Evolutionary conservation across 2,888 invertebrate species (phyloP).

Genomic region (Tridacna gigas): DNA sequence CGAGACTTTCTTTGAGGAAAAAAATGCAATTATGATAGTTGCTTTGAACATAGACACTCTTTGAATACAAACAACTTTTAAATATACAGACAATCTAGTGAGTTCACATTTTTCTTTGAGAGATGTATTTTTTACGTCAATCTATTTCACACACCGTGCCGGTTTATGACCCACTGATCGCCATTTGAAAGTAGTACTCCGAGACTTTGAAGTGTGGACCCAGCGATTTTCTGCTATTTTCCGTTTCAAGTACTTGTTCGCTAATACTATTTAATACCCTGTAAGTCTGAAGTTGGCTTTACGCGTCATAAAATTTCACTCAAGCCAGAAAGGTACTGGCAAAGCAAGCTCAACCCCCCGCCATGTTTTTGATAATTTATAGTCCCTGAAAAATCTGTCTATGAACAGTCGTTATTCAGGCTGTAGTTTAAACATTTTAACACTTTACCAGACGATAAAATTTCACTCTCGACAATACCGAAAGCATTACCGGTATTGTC

Average conservation of each 20-base stretch:
- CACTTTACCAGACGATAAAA: too few relatives aligned
- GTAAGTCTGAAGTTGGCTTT: conserved; percentile 21
- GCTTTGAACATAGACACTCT: too few relatives aligned
- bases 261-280: conserved; percentile 16
- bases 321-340: conserved; percentile 14
- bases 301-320: conserved; percentile 33
- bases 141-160: conserved; percentile 27
- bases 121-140: conserved; percentile 11
- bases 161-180: conserved; percentile 20
- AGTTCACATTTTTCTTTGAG: too few relatives aligned
- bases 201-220: conserved; percentile 21
- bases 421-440: neutral
- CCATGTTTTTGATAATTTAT: conserved; percentile 22
- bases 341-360: conserved; percentile 24
- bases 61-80: too few relatives aligned
- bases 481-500: too few relatives aligned
- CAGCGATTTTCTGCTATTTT: conserved; percentile 25
- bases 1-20: too few relatives aligned
- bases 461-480: too few relatives aligned
- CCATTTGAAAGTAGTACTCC: conserved; percentile 5
- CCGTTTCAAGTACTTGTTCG: conserved; percentile 30
- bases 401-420: conserved; percentile 8
- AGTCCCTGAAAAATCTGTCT: conserved; percentile 28
- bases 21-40: too few relatives aligned
- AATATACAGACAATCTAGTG: too few relatives aligned